Percentiles rank a stretch among this genome's conserved stretches.
Conservation (phyloP, 2,888 invertebrate species). For the Mellilla xanthometata region DNA sequence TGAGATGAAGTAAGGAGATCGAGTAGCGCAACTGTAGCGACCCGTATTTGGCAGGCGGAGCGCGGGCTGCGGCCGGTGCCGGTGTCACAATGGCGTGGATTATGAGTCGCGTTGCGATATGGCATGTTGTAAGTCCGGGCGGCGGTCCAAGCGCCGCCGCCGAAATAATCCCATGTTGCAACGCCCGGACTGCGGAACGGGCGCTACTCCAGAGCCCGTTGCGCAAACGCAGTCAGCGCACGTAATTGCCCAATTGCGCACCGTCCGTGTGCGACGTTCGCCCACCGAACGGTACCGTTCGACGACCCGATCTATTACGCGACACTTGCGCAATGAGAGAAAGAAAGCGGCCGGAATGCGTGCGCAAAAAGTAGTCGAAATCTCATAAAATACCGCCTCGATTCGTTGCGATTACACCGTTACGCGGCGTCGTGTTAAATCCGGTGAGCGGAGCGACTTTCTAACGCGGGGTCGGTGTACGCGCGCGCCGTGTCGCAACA, state of each 20-base stretch:
- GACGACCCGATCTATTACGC: constrained; percentile 71
- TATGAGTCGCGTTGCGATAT: constrained; percentile 80
- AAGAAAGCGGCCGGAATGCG: constrained; percentile 79
- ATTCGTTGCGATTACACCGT: constrained; percentile 79
- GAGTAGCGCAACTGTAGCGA: constrained; percentile 58
- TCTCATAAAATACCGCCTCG: constrained; percentile 69
- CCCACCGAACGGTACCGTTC: constrained; percentile 63
- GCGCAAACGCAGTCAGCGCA: constrained; percentile 61
- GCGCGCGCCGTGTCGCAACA: constrained; percentile 76
- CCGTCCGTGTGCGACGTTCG: constrained; percentile 53
- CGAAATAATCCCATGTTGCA: constrained; percentile 82
- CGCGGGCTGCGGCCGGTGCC: constrained; percentile 51
- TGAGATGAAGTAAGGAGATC: constrained; percentile 60
- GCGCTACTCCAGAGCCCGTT: constrained; percentile 74
- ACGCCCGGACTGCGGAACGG: constrained; percentile 75
- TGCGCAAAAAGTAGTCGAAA: constrained; percentile 76
- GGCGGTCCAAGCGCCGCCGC: constrained; percentile 76
- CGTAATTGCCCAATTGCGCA: constrained; percentile 68
- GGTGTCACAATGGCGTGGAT: constrained; percentile 77
- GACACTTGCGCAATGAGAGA: constrained; percentile 75
- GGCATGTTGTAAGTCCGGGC: constrained; percentile 80
- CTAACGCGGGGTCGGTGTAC: constrained; percentile 81
- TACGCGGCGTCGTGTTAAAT: constrained; percentile 75
- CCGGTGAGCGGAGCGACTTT: constrained; percentile 81
- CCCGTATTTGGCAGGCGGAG: constrained; percentile 72